phyloP scores from a whole-genome alignment of 64 coral and sea anemone genomes.

The Montipora capricornis region DNA sequence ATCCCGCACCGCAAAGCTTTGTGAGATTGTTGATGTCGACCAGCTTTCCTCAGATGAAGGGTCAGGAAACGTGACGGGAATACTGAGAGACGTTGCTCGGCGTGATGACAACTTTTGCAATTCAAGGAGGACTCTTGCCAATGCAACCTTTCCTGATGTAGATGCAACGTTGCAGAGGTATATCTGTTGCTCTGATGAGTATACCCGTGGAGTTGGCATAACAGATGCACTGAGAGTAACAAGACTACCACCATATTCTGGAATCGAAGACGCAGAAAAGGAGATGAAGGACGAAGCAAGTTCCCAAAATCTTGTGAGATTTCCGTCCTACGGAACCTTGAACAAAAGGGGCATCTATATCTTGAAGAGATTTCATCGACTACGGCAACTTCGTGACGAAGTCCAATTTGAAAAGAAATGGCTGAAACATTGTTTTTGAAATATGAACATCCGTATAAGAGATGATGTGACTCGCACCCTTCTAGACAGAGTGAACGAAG shows the following conservation, averaged over 20 bases:
- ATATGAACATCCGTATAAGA: no score
- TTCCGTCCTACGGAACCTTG: not conserved
- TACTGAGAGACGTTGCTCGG: not conserved
- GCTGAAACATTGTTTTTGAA: not conserved
- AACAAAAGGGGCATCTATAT: not conserved
- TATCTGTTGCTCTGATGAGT: not conserved
- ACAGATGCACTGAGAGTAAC: not conserved
- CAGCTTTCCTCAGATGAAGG: not conserved
- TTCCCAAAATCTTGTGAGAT: not conserved
- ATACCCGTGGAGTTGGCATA: not conserved
- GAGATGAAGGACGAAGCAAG: not conserved
- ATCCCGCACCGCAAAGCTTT: no score
- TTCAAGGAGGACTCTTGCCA: not conserved
- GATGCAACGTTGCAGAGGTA: not conserved
- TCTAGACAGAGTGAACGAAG: conserved; percentile 7
- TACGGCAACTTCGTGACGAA: not conserved
- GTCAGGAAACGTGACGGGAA: not conserved
- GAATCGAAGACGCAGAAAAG: conserved; percentile 4
- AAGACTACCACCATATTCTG: not conserved
- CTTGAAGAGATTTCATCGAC: not conserved
- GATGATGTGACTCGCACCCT: conserved; percentile 2
- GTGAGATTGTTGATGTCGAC: not conserved
- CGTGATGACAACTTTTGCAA: conserved; percentile 15
- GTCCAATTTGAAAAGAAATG: not conserved
- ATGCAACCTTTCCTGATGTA: not conserved